phyloP scores from a whole-genome alignment of 2,113 vertebrate genomes.

The Spea multiplicata region DNA sequence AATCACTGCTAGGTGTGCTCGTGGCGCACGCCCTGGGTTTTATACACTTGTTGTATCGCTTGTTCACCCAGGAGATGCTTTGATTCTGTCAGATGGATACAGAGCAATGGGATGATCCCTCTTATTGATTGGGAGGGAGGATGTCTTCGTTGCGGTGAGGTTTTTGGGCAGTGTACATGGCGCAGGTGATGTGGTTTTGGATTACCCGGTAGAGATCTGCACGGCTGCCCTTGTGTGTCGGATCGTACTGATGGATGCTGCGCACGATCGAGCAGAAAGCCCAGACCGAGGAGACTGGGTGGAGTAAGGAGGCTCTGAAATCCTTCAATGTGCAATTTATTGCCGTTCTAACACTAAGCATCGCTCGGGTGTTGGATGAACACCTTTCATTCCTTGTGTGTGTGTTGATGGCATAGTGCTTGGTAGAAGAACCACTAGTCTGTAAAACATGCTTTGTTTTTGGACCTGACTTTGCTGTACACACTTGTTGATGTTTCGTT shows the following conservation, averaged over 20 bases:
- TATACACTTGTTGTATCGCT: slow-evolving; percentile 7
- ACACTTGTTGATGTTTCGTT: too few species aligned
- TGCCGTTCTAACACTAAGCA: background rate
- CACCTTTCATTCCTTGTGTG: too few species aligned
- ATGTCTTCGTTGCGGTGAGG: too few species aligned
- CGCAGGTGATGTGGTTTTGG: too few species aligned
- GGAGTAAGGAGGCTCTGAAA: slow-evolving; percentile 68
- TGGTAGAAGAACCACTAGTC: too few species aligned
- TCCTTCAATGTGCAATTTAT: background rate
- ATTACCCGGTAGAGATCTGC: background rate
- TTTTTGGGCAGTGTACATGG: too few species aligned
- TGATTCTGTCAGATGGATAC: background rate
- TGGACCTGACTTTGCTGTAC: too few species aligned
- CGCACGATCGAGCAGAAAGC: slow-evolving; percentile 60
- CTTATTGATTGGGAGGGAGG: too few species aligned
- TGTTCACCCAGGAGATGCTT: slow-evolving; percentile 6
- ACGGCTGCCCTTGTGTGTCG: slow-evolving; percentile 6
- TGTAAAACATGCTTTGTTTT: too few species aligned
- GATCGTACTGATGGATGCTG: slow-evolving; percentile 11
- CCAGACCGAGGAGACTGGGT: slow-evolving; percentile 70
- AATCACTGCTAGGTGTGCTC: slow-evolving; percentile 38
- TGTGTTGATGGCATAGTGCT: too few species aligned
- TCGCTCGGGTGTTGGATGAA: too few species aligned
- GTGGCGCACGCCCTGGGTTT: slow-evolving; percentile 32
- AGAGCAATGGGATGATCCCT: background rate